Percentiles rank a stretch among this genome's conserved stretches.
These are phyloP conservation scores for Intellagama lesueurii DNA, from an alignment of 2,797 vertebrate species.

Conservation along the genomic window DNA sequence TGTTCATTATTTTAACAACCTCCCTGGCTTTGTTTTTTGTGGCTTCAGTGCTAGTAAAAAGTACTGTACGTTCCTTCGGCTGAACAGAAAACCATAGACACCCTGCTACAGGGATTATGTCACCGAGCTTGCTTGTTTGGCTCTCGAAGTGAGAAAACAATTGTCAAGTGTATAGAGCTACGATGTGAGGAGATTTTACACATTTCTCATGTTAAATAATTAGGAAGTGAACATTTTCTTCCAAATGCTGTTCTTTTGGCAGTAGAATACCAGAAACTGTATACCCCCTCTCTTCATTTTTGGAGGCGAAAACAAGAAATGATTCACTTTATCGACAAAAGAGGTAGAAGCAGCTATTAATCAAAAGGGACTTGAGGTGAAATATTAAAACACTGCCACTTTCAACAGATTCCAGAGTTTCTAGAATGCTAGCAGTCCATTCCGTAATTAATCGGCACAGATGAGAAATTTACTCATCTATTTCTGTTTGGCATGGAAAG, in stretches of 20 bases:
- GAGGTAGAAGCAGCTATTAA: not conserved
- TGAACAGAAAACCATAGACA: conserved; percentile 48
- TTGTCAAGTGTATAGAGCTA: conserved; percentile 51
- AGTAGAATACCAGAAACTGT: conserved; percentile 42
- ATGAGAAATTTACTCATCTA: too few relatives aligned
- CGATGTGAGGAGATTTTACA: conserved; percentile 48
- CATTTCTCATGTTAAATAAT: conserved; percentile 61
- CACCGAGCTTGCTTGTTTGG: conserved; percentile 49
- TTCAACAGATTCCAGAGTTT: too few relatives aligned
- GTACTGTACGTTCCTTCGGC: conserved; percentile 56
- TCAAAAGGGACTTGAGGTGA: not conserved
- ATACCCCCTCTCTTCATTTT: conserved; percentile 28
- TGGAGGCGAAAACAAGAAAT: conserved; percentile 24
- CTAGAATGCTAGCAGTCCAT: not conserved
- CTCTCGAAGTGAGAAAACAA: conserved; percentile 51
- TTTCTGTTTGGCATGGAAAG: not conserved
- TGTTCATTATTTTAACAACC: conserved; percentile 62
- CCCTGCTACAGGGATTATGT: conserved; percentile 56
- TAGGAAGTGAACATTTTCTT: conserved; percentile 61
- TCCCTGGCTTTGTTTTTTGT: conserved; percentile 36
- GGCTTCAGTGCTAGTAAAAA: conserved; percentile 47
- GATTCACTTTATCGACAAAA: not conserved
- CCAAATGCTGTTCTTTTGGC: conserved; percentile 52
- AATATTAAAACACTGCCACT: not conserved
- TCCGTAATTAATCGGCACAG: not conserved